Base-by-base conservation (phyloP, 2,888 invertebrate genomes). In the Agrilus biguttatus region DNA sequence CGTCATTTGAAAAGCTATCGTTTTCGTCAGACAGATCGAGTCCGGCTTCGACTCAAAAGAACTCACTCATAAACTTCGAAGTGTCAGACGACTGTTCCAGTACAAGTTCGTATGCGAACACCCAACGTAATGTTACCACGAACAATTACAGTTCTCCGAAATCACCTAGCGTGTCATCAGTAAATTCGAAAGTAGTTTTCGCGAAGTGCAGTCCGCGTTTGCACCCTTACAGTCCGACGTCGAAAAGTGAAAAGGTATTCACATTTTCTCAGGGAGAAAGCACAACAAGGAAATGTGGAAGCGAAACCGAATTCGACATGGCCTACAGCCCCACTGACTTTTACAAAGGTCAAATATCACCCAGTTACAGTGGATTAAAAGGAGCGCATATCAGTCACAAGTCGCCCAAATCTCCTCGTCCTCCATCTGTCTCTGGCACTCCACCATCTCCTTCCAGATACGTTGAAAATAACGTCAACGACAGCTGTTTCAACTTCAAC, bases 21-120 rank as follows among this genome's bases (percentile, higher is more conserved):
- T 63, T 58, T 47, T 62, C 62, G 2, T 59, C 64, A 5, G 60
- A 62, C 5, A 53, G 59, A 8, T 48, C 55, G 7, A 55, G 54
- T 45, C 52, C 56, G 7, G 44, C 49, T 17, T 51, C 53, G 8
- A 47, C 48, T 2, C 48, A 61, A 5, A 55, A 56, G 33, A 65
- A 62, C 47, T 62, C 63, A 8, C 54, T 57, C 3, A 41, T 55
- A 17, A 56, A 48, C 42, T 58, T 57, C 45, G 54, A 57, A 17
- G 50, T 48, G 40, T 50, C 48, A 2, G 51, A 53, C 13, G 53
- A 52, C 21, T 52, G 52, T 10, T 51, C 47, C 35, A 40, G 40
- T 12, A 39, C 28, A 39, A 43, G 37, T 42, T 33, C 33, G n/a
- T 17, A 14, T n/a, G 5, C 36, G 5, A 36, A 36, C 14, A 14